Conservation (phyloP, 2,797 vertebrate genomes). For the Eptatretus atami region DNA sequence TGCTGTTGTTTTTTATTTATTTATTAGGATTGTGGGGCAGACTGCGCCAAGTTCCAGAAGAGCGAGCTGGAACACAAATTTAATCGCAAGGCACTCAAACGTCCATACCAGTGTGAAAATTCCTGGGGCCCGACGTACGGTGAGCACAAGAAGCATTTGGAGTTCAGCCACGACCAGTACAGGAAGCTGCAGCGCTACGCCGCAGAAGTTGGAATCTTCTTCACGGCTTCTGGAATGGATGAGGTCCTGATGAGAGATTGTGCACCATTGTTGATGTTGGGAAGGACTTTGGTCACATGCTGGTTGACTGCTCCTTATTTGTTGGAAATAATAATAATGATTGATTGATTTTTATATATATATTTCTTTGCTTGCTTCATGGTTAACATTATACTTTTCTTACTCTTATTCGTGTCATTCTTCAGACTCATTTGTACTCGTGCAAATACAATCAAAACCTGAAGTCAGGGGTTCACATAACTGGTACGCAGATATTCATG, state of each 20-base stretch:
- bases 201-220: conserved; percentile 49
- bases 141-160: conserved; percentile 62
- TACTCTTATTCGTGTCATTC: too few relatives aligned
- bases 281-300: too few relatives aligned
- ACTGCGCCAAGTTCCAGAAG: conserved; percentile 85
- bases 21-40: conserved; percentile 44
- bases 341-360: too few relatives aligned
- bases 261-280: too few relatives aligned
- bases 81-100: conserved; percentile 23
- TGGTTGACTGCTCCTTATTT: too few relatives aligned
- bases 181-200: conserved; percentile 49
- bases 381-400: too few relatives aligned
- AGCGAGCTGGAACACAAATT: conserved; percentile 47
- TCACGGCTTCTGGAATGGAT: conserved; percentile 94
- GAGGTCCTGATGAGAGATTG: conserved; percentile 23
- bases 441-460: too few relatives aligned
- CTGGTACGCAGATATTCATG: too few relatives aligned
- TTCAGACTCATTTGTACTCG: too few relatives aligned
- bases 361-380: too few relatives aligned
- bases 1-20: conserved; percentile 8
- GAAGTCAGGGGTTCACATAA: too few relatives aligned
- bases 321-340: too few relatives aligned
- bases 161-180: conserved; percentile 65
- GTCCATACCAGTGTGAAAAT: conserved; percentile 21
- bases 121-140: conserved; percentile 49